Base-by-base conservation (phyloP, 2,113 vertebrate genomes). In the Pterophyllum scalare region DNA sequence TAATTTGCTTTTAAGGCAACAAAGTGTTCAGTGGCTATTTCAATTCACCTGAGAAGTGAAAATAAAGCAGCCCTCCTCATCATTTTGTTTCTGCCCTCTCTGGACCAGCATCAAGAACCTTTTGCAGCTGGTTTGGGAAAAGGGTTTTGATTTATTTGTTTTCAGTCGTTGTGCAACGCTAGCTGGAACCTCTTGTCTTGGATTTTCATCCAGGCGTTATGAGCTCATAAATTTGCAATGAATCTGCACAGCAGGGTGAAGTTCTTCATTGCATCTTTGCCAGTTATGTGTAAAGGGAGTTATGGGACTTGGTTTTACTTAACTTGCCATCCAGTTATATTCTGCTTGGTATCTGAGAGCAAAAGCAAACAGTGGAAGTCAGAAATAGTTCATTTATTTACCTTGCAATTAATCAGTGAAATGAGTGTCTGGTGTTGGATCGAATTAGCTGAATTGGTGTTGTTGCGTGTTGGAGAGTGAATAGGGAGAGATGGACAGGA, bases 101-200 rank as follows among this genome's bases (percentile, higher is more conserved):
- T 76, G 60, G 35, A 17, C 4, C 13, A 20, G 58, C 65, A 52
- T 72, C 2, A 3, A 79, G 19, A 43, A 31, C 22, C 13, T 31
- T 75, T 24, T 46, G 17, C 35, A 62, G 78, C 61, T 38, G 65
- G n/a, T 59, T 54, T 10, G 31, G 60, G 61, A 59, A 49, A 38
- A 65, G 49, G 6, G 43, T 58, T 84, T 79, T 75, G 74, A 83
- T 87, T 81, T 52, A 75, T 81, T 82, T 77, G 74, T 82, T 88
- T 87, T 85, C n/a, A 49, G 2, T 40, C 6, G 46, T 89, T 91
- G 80, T 56, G 26, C 70, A 91, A 90, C 46, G 14, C 56, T 75
- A 3, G 33, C 74, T 89, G 77, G 91, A 83, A 52, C n/a, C 2
- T 17, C 3, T 79, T 77, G 38, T 82, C 77, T 56, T 70, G 43